Base-by-base conservation (phyloP, 2,888 invertebrate species). In the Carabus problematicus region DNA sequence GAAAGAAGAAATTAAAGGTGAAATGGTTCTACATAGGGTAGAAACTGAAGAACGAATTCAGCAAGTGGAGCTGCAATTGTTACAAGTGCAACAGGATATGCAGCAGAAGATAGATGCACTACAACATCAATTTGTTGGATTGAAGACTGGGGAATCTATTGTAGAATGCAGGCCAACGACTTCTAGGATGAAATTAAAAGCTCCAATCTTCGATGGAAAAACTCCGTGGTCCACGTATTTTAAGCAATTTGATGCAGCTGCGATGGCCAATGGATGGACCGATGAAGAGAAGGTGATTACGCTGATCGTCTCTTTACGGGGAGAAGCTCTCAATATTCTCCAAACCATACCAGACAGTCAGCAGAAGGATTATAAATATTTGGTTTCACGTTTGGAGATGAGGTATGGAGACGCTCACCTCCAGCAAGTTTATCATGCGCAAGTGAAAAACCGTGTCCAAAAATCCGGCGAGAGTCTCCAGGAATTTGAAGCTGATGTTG, bases 241-340 rank as follows among this genome's bases (percentile, higher is more conserved):
- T 8, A 52, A 1, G 19, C 52, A 52, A 19, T 7, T 52, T 52
- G 52, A 49, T 14, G 6, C 49, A 16, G 8, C 49, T 8, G 49
- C 49, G 18, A 6, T 49, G 16, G 49, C 54, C 18, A 52, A 52
- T 52, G 52, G 52, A 52, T 52, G 52, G 52, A 52, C 52, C 52
- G 18, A 52, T 18, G 12, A 52, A 18, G 52, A 52, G 8, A 52
- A 12, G 4, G 52, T 12, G 9, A n/a, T 12, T 52, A 19, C 18
- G 1, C 14, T 52, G 14, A 11, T 52, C 18, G 14, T 52, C 6
- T 0, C 54, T 52, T 29, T 52, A 19, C 8, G 9, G 29, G 54
- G 54, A 52, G 54, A 52, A 18, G 14, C 54, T 14, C 29, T 52
- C 18, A 52, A 52, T 52, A 52, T 52, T 29, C 54, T 52, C 29